Conservation (phyloP, 2,113 vertebrate genomes). For the Vulpes vulpes region DNA sequence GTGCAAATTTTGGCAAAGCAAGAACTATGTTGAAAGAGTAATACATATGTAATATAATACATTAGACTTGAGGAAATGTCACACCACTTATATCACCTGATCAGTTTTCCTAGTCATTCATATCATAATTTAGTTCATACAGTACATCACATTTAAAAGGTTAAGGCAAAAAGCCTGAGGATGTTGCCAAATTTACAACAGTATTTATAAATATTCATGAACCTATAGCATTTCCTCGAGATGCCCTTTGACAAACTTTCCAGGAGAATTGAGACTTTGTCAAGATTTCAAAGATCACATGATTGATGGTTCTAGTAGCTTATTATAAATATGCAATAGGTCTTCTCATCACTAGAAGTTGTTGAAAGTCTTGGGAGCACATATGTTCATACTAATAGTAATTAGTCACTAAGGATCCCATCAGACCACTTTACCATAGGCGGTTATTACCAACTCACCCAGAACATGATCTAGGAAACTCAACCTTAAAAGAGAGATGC, state of each 20-base stretch:
- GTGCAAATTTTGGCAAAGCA: not conserved
- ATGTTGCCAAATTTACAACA: not conserved
- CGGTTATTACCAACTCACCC: not conserved
- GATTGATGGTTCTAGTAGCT: slow-evolving; percentile 12
- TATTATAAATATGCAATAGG: not conserved
- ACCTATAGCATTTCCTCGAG: not conserved
- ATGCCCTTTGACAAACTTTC: slow-evolving; percentile 58
- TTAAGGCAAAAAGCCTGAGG: not conserved
- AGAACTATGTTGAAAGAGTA: not conserved
- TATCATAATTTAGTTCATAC: not conserved
- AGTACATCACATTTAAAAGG: not conserved
- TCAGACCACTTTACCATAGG: not conserved
- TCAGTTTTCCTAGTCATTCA: not conserved
- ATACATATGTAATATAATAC: not conserved
- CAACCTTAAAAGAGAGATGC: not conserved
- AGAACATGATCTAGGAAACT: not conserved
- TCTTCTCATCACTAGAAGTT: not conserved
- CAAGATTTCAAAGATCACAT: slow-evolving; percentile 22
- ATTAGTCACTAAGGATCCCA: not conserved
- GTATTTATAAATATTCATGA: slow-evolving; percentile 52
- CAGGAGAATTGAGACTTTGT: slow-evolving; percentile 53
- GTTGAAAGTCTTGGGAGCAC: not conserved
- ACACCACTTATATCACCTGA: not conserved
- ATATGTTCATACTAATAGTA: not conserved
- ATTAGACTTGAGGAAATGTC: not conserved